Conservation (phyloP, 2,797 vertebrate species). For the Loriculus beryllinus region DNA sequence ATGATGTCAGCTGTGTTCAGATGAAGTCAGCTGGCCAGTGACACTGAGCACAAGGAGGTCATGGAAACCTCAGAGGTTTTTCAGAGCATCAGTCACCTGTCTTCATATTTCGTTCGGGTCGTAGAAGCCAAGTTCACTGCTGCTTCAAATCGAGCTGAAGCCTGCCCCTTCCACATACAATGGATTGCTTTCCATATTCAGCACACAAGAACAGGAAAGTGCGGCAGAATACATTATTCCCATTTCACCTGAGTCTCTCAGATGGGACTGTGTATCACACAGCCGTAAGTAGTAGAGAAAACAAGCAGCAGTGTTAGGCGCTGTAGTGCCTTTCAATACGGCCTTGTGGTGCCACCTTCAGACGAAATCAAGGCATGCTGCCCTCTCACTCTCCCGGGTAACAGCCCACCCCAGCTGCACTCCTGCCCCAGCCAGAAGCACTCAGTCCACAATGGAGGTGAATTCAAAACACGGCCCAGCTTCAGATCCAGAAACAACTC, state of each 20-base stretch:
- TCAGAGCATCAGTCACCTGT: neutral
- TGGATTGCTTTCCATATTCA: neutral
- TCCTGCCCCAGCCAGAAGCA: neutral
- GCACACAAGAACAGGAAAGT: neutral
- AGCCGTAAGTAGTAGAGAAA: accelerated
- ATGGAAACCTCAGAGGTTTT: neutral
- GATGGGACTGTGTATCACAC: accelerated
- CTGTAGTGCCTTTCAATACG: neutral
- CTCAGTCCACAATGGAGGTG: neutral
- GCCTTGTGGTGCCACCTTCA: conserved; percentile 48
- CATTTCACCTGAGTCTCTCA: neutral
- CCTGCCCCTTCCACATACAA: neutral
- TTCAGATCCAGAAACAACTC: neutral
- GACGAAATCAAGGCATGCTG: neutral
- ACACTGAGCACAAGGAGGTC: neutral
- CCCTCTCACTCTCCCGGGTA: accelerated
- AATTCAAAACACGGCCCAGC: accelerated
- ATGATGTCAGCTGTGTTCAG: neutral
- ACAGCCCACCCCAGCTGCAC: neutral
- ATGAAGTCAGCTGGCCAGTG: neutral
- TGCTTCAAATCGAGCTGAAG: neutral
- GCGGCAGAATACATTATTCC: neutral
- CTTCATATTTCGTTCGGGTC: neutral
- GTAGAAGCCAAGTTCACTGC: neutral
- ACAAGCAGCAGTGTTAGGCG: accelerated